Percentiles rank a stretch among this genome's conserved stretches.
Evolutionary conservation across 2,113 vertebrate genomes (phyloP).

Genomic region (Takifugu bimaculatus): DNA sequence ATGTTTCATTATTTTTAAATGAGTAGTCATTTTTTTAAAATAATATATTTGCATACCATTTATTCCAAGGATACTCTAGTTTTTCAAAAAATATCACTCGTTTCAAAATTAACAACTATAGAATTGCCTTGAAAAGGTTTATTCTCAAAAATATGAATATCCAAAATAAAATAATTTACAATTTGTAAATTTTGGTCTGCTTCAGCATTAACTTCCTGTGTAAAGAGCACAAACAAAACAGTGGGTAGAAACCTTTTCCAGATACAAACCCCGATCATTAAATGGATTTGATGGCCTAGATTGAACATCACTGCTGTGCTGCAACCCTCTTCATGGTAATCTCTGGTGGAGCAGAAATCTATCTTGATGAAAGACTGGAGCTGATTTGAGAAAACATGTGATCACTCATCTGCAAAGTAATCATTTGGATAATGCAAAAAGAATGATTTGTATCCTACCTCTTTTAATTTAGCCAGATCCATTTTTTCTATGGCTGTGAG

Average conservation of each 20-base stretch:
- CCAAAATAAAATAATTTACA: too few relatives aligned
- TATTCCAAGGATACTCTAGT: not conserved
- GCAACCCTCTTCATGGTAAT: constrained; percentile 80
- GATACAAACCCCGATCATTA: constrained; percentile 84
- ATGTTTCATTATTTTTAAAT: not conserved
- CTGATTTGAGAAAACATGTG: constrained; percentile 58
- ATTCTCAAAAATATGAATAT: too few relatives aligned
- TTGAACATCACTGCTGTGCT: constrained; percentile 73
- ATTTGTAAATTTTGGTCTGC: too few relatives aligned
- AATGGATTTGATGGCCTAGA: constrained; percentile 68
- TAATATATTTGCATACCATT: not conserved
- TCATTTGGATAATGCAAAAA: not conserved
- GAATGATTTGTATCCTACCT: constrained; percentile 64
- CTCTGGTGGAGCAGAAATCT: constrained; percentile 78
- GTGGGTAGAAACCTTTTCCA: not conserved
- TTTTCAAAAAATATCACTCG: too few relatives aligned
- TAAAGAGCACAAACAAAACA: too few relatives aligned
- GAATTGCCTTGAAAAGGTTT: too few relatives aligned
- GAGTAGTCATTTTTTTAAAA: too few relatives aligned
- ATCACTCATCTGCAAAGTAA: not conserved
- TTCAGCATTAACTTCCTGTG: too few relatives aligned
- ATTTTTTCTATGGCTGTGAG: constrained; percentile 79
- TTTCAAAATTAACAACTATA: too few relatives aligned
- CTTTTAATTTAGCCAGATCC: constrained; percentile 77
- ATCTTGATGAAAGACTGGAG: constrained; percentile 84